Evolutionary conservation across 2,888 invertebrate species (phyloP).

Genomic region (Ephialtes manifestator): DNA sequence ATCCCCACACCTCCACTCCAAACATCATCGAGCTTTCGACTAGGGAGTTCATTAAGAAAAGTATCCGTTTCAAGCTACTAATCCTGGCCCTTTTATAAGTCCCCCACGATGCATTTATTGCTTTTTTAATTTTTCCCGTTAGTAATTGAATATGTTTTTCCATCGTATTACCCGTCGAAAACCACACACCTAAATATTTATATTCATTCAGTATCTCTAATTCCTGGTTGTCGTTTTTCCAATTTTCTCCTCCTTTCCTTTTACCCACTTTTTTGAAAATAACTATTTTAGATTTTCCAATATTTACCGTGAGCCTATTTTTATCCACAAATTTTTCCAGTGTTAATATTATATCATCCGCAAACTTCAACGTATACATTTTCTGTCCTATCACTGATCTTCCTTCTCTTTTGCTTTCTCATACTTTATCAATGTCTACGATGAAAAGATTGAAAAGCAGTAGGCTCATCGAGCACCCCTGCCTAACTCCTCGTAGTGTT

Average conservation of each 20-base stretch:
- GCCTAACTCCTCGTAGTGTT: neutral
- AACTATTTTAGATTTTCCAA: neutral
- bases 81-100: neutral
- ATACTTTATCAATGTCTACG: constrained; percentile 11
- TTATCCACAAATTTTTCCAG: constrained; percentile 8
- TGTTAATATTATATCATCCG: neutral
- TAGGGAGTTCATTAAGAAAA: neutral
- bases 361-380: neutral
- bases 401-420: neutral
- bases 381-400: neutral
- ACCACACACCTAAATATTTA: neutral
- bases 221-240: neutral
- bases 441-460: constrained; percentile 15
- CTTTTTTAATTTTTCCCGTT: neutral
- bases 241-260: too few relatives aligned
- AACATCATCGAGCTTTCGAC: neutral
- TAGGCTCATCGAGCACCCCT: constrained; percentile 28
- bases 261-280: neutral
- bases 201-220: neutral
- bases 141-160: neutral
- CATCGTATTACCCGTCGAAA: constrained; percentile 12
- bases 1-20: constrained; percentile 1
- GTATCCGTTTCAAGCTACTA: neutral
- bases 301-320: neutral
- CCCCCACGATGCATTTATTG: constrained; percentile 1